Conservation (phyloP, 2,797 vertebrate genomes). For the Pipistrellus nathusii region DNA sequence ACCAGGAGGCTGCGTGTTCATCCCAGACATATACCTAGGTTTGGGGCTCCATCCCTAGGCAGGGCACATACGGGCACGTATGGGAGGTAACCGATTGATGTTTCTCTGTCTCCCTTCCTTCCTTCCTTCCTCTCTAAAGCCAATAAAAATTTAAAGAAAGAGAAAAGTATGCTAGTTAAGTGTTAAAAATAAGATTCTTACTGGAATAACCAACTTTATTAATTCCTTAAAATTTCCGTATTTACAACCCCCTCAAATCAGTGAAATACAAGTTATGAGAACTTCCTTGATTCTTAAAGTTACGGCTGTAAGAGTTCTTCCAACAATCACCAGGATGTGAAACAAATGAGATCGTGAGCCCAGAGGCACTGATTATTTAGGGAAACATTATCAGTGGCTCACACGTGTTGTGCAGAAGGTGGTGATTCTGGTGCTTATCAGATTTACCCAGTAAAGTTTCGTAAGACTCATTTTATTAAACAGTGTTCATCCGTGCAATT, state of each 20-base stretch:
- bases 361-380: constrained; percentile 64
- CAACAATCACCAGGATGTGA: constrained; percentile 65
- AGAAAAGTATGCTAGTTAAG: constrained; percentile 3
- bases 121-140: background rate
- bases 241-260: background rate
- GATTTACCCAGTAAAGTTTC: constrained; percentile 64
- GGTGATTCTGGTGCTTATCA: constrained; percentile 59
- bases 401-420: constrained; percentile 62
- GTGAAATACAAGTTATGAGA: constrained; percentile 32
- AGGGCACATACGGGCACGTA: background rate
- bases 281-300: constrained; percentile 8
- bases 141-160: background rate
- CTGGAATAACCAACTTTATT: constrained; percentile 42
- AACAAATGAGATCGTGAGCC: constrained; percentile 66
- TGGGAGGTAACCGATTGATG: background rate
- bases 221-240: constrained; percentile 27
- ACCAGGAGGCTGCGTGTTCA: no score
- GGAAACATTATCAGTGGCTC: constrained; percentile 76
- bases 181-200: constrained; percentile 46
- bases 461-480: constrained; percentile 51
- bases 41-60: background rate
- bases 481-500: background rate
- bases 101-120: background rate
- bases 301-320: constrained; percentile 54
- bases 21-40: no score